phyloP scores from a whole-genome alignment of 2,113 vertebrate genomes.

The Neolamprologus brichardi region DNA sequence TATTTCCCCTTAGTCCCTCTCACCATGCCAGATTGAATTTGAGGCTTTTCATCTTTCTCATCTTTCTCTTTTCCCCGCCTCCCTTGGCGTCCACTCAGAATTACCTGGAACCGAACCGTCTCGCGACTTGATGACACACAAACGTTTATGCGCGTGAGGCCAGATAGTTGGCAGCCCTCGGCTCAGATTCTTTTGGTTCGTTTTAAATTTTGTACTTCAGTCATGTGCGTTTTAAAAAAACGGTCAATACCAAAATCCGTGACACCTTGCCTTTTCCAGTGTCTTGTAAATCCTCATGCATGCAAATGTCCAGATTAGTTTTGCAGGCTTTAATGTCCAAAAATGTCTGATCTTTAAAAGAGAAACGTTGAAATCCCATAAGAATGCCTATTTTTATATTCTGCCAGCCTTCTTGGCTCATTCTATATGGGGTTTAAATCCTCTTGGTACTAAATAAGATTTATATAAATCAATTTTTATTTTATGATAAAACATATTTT shows the following conservation, averaged over 20 bases:
- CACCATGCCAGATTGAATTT: constrained; percentile 67
- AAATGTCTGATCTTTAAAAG: not conserved
- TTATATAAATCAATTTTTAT: not conserved
- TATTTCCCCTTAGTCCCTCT: constrained; percentile 64
- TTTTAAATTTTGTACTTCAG: constrained; percentile 10
- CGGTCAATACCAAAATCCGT: not conserved
- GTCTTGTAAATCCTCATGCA: not conserved
- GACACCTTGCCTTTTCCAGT: not conserved
- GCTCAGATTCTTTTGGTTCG: not conserved
- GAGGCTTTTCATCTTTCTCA: constrained; percentile 69
- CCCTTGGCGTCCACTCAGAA: constrained; percentile 50
- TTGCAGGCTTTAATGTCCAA: not conserved
- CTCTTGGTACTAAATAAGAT: not conserved
- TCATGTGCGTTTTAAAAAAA: not conserved
- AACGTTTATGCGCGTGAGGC: constrained; percentile 26
- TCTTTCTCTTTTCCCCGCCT: constrained; percentile 46
- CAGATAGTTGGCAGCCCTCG: not conserved
- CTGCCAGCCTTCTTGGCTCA: not conserved
- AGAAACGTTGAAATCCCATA: not conserved
- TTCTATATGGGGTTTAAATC: not conserved
- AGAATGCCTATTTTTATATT: not conserved
- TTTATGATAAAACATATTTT: not conserved
- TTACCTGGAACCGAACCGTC: constrained; percentile 50
- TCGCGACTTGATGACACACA: constrained; percentile 35
- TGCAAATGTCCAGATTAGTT: constrained; percentile 1